Evolutionary conservation across 2,888 invertebrate genomes (phyloP).

Genomic region (Archips crataeganus): DNA sequence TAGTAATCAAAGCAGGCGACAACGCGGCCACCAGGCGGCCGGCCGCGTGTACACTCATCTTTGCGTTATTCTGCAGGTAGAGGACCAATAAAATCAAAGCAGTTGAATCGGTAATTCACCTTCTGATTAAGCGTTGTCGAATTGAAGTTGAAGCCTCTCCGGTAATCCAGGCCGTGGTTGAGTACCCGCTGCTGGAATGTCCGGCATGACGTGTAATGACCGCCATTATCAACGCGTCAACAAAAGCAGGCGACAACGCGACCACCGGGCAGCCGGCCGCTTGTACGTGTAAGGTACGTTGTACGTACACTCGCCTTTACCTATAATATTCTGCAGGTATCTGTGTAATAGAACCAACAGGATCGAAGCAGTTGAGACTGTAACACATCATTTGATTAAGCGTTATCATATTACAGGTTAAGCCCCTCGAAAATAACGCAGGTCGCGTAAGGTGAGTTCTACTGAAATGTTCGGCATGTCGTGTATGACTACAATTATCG

Average conservation of each 20-base stretch:
- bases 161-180: slow-evolving; percentile 40
- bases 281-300: too few species aligned
- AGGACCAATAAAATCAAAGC: not conserved
- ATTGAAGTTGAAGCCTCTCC: not conserved
- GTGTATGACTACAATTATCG: not conserved
- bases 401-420: too few species aligned
- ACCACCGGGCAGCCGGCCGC: not conserved
- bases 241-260: slow-evolving; percentile 55
- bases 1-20: slow-evolving; percentile 51
- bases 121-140: not conserved
- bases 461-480: too few species aligned
- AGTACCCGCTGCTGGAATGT: slow-evolving; percentile 55
- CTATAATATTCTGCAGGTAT: not conserved
- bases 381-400: too few species aligned
- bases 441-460: too few species aligned
- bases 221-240: slow-evolving; percentile 60
- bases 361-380: too few species aligned
- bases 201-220: slow-evolving; percentile 60
- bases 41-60: not conserved
- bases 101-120: not conserved
- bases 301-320: not conserved
- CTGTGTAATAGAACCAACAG: too few species aligned
- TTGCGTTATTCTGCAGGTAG: not conserved
- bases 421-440: too few species aligned
- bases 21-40: slow-evolving; percentile 7